Evolutionary conservation across 2,888 invertebrate species (phyloP).

Genomic region (Fragum sueziense): DNA sequence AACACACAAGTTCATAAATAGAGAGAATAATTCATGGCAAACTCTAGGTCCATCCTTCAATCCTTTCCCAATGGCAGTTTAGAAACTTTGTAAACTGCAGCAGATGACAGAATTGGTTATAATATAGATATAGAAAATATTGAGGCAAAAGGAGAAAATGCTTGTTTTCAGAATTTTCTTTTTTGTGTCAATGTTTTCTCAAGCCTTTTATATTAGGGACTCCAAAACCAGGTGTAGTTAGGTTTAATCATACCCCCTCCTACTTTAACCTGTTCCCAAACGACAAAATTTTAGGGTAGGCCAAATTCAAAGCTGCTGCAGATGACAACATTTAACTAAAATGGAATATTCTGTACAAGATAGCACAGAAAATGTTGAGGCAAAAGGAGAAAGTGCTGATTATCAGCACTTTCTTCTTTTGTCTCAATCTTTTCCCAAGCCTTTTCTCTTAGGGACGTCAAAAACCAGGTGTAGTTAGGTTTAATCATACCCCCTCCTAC

Average conservation of each 20-base stretch:
- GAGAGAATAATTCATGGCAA: neutral
- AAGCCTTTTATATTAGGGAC: neutral
- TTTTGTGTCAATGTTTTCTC: neutral
- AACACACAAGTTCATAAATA: constrained; percentile 15
- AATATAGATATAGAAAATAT: neutral
- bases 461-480: neutral
- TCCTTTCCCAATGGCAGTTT: neutral
- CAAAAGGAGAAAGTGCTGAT: no score
- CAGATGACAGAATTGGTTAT: no score
- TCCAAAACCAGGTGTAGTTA: neutral
- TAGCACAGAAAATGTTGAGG: no score
- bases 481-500: no score
- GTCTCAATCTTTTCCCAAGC: no score
- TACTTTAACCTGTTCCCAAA: no score
- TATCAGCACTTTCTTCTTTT: no score
- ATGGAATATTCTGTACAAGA: no score
- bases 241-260: neutral
- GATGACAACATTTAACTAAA: no score
- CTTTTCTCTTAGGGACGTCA: no score
- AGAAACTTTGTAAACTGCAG: neutral
- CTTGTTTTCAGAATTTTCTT: neutral
- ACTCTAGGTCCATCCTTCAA: neutral
- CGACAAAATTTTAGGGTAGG: no score
- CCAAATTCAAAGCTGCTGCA: no score
- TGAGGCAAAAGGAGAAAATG: neutral